These are phyloP conservation scores for Narcine bancroftii DNA, from an alignment of 2,113 vertebrate species.

Conservation along the genomic window DNA sequence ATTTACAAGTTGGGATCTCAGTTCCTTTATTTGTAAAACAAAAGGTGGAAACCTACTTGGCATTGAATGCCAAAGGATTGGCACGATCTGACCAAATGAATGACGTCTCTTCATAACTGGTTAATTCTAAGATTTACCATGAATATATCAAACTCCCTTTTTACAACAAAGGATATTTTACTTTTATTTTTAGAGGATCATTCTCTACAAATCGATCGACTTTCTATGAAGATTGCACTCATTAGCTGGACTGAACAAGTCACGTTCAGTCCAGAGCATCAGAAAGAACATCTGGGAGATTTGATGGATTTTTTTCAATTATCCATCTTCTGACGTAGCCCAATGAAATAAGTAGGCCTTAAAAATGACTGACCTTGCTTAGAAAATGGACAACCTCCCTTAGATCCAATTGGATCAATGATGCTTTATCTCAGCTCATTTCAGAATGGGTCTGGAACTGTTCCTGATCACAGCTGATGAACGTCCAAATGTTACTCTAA, in stretches of 20 bases:
- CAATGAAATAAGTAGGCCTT: background rate
- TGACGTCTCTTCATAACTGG: background rate
- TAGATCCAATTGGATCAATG: background rate
- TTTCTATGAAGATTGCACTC: background rate
- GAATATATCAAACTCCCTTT: background rate
- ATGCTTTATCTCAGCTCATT: background rate
- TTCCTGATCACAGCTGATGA: background rate
- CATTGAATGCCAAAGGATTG: background rate
- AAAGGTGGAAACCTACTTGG: background rate
- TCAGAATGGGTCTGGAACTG: background rate
- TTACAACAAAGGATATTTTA: background rate
- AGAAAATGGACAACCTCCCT: background rate
- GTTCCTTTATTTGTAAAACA: background rate
- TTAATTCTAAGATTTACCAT: background rate
- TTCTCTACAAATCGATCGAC: background rate
- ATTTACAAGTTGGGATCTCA: background rate
- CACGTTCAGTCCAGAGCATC: too few species aligned
- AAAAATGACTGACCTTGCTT: background rate
- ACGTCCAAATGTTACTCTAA: background rate
- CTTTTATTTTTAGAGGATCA: background rate
- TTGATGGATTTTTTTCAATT: background rate
- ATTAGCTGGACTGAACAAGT: background rate
- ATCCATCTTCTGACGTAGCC: background rate
- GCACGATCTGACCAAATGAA: background rate
- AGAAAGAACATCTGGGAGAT: background rate